Evolutionary conservation across 2,113 vertebrate genomes (phyloP), one percentile per base, ranked within the genome.

Genomic region (Muntiacus reevesi): DNA sequence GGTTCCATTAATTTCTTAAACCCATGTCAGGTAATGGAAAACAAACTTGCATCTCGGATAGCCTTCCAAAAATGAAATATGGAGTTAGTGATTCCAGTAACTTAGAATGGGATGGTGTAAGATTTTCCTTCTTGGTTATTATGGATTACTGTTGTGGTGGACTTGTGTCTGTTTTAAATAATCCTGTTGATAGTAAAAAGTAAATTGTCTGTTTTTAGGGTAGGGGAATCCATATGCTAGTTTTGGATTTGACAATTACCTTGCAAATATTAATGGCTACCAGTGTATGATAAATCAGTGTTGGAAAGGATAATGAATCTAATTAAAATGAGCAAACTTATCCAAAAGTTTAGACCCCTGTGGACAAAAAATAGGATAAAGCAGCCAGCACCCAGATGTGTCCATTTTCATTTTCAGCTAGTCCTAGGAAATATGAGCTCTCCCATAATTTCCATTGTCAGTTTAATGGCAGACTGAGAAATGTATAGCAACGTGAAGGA

Each of bases 11-110:
- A 88, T 92, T 94, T 90, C 67, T 93, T 89, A 86, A 92, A 21
- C 33, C 59, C 36, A 82, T 50, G 25, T 95, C 79, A 93, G 62
- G 89, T 87, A 97, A 90, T 96, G 47, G 64, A 92, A 98, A 96
- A 95, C 78, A 94, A 98, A 89, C 64, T 85, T 89, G 23, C 28
- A 87, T 84, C 43, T 92, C 1, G 0, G 40, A 57, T 95, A 7
- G 1, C 55, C 54, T 91, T 93, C 89, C 93, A 92, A 97, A 96
- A 79, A 60, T 95, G 79, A 97, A 50, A 82, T 60, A 86, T 13
- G 33, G 47, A 60, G 40, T 60, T 92, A 60, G 43, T 67, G 57
- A 96, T 94, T 93, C 15, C 64, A 93, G 67, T 95, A 82, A 96
- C 36, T 78, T 95, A 96, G 76, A 88, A 55, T 64, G 79, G 4